Conservation (phyloP, 2,797 vertebrate genomes). For the Pangasius larnaudii region DNA sequence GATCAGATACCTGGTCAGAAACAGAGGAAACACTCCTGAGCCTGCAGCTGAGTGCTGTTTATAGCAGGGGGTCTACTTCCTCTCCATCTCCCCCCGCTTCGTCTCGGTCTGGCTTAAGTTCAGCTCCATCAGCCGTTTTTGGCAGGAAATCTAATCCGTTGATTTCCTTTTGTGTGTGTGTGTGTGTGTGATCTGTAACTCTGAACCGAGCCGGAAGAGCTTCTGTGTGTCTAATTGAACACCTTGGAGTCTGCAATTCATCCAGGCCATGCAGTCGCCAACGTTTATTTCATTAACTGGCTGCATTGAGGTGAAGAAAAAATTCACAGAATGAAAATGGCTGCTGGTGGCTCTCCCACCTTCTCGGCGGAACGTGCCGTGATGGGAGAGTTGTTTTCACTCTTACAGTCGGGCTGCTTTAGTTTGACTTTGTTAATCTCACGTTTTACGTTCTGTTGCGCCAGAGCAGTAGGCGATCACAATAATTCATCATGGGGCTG, state of each 20-base stretch:
- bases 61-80: conserved; percentile 40
- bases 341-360: background rate
- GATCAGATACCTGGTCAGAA: conserved; percentile 50
- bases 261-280: conserved; percentile 16
- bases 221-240: conserved; percentile 44
- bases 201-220: conserved; percentile 41
- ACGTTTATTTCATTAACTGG: background rate
- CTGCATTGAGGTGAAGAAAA: background rate
- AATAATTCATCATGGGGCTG: conserved; percentile 38
- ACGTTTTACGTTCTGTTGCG: conserved; percentile 62
- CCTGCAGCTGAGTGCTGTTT: conserved; percentile 58
- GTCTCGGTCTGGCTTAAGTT: conserved; percentile 63
- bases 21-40: conserved; percentile 53
- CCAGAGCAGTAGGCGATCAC: conserved; percentile 24
- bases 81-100: conserved; percentile 2
- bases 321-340: conserved; percentile 16
- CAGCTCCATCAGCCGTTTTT: conserved; percentile 67
- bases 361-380: background rate
- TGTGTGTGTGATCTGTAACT: conserved; percentile 50
- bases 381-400: conserved; percentile 33
- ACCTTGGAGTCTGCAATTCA: conserved; percentile 11
- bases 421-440: conserved; percentile 37
- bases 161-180: conserved; percentile 65
- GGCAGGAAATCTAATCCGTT: conserved; percentile 64
- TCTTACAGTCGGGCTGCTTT: conserved; percentile 13